A percentile compares a stretch with the other conserved stretches of the same genome.
These are phyloP conservation scores for Dromaius novaehollandiae DNA, from an alignment of 2,113 vertebrate species.

Conservation along the genomic window DNA sequence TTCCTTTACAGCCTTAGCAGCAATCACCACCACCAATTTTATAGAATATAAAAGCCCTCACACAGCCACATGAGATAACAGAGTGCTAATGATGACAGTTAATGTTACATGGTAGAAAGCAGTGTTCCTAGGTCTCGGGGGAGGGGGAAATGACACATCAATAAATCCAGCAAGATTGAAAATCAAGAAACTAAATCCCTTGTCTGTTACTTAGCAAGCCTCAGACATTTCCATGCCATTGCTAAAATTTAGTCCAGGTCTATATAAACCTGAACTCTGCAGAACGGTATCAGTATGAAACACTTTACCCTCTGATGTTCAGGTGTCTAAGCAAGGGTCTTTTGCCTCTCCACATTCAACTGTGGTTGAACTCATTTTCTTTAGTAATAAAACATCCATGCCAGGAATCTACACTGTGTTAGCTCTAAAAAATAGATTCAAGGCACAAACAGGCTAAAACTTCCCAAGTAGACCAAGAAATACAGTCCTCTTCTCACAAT, in stretches of 20 bases:
- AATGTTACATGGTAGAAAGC: neutral
- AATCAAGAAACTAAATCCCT: neutral
- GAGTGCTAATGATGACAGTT: neutral
- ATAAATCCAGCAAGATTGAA: neutral
- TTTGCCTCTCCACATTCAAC: neutral
- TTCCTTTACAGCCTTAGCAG: slow-evolving; percentile 39
- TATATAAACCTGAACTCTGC: neutral
- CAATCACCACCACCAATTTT: neutral
- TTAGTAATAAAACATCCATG: neutral
- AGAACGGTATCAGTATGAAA: neutral
- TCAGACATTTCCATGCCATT: neutral
- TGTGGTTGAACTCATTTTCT: neutral
- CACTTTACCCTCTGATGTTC: neutral
- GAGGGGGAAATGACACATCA: neutral
- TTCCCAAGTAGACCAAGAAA: neutral
- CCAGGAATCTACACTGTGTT: neutral
- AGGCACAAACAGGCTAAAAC: neutral
- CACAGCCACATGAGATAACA: neutral
- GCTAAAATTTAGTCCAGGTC: neutral
- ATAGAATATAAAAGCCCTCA: slow-evolving; percentile 21
- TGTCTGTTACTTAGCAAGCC: neutral
- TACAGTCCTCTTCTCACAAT: neutral
- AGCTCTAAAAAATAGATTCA: neutral
- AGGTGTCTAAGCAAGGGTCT: neutral
- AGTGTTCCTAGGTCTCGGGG: rapidly evolving